Evolutionary conservation across 2,113 vertebrate species (phyloP).

Genomic region (Scopus umbretta): DNA sequence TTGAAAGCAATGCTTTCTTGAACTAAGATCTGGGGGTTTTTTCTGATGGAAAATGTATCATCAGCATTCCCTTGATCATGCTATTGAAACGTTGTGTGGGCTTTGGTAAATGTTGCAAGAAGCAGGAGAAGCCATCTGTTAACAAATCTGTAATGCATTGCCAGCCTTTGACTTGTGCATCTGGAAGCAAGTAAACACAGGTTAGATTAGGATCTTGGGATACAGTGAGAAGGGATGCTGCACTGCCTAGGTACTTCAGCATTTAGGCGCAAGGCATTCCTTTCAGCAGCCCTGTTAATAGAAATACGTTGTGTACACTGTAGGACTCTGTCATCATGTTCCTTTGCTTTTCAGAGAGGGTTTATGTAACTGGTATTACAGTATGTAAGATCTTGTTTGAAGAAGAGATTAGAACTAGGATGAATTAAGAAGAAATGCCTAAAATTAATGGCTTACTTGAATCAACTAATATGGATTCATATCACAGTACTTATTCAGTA

Average conservation of each 20-base stretch:
- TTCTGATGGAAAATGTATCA: not conserved
- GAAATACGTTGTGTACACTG: not conserved
- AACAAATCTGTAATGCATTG: not conserved
- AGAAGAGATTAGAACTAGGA: not conserved
- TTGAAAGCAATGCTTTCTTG: not conserved
- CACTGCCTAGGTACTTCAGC: not conserved
- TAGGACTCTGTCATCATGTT: not conserved
- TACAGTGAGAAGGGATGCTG: not conserved
- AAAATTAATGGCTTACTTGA: not conserved
- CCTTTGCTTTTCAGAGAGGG: not conserved
- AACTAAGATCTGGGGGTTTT: not conserved
- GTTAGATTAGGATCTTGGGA: not conserved
- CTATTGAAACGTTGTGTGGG: not conserved
- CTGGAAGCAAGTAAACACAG: not conserved
- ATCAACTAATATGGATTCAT: not conserved
- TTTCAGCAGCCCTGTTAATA: accelerated
- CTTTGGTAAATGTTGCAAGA: not conserved
- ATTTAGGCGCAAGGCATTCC: not conserved
- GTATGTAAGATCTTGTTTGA: not conserved
- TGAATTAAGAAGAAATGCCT: not conserved
- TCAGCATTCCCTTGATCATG: not conserved
- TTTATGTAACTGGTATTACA: not conserved
- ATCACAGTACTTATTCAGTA: not conserved
- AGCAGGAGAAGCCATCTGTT: not conserved
- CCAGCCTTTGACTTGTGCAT: not conserved